phyloP scores from a whole-genome alignment of 2,113 vertebrate genomes.

The Antechinus flavipes region DNA sequence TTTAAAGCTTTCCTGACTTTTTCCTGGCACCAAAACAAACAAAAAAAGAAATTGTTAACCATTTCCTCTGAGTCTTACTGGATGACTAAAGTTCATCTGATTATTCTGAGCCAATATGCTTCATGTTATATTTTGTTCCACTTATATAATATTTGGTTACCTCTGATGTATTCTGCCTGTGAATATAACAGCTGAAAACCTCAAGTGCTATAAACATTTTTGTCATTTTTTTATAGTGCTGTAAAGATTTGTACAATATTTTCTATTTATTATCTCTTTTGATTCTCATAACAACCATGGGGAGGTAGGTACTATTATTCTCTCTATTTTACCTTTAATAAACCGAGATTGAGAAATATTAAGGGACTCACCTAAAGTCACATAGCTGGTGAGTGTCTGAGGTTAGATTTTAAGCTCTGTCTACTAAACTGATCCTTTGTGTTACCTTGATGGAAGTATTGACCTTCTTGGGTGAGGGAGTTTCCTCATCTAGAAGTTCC shows the following conservation, averaged over 20 bases:
- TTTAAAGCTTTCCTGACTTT: background rate
- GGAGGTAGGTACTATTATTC: background rate
- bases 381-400: background rate
- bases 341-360: background rate
- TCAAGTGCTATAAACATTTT: background rate
- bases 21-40: constrained; percentile 37
- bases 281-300: background rate
- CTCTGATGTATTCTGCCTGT: background rate
- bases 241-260: background rate
- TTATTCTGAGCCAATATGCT: constrained; percentile 41
- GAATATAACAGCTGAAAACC: background rate
- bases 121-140: constrained; percentile 37
- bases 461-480: background rate
- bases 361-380: background rate
- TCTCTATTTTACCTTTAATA: background rate
- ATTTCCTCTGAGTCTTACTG: constrained; percentile 53
- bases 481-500: background rate
- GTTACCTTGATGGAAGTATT: background rate
- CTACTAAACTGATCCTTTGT: background rate
- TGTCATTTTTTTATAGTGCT: background rate
- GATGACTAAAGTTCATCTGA: constrained; percentile 35
- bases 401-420: background rate
- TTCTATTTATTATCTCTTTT: background rate
- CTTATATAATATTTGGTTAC: background rate
- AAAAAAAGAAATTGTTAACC: background rate